Evolutionary conservation across 1,140 invertebrate genomes (phyloP).

Genomic region (Saxidomus purpurata): DNA sequence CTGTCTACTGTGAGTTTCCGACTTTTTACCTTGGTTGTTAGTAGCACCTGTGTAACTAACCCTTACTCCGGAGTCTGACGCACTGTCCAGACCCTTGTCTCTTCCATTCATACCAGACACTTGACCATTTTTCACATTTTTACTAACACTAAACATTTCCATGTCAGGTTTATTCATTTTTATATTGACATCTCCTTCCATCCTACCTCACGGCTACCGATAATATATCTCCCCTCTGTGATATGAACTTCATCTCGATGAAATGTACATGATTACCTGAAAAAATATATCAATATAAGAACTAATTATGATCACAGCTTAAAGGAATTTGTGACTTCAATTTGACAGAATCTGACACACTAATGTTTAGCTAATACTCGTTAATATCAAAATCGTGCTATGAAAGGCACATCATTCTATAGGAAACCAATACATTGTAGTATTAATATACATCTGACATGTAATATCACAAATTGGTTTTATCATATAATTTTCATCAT

Average conservation of each 20-base stretch:
- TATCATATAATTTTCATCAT: too few relatives aligned
- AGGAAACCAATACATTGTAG: too few relatives aligned
- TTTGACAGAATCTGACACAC: too few relatives aligned
- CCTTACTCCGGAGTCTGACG: slow-evolving; percentile 20
- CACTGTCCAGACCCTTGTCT: background rate
- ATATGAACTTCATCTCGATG: background rate
- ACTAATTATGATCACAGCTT: background rate
- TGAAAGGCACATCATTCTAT: background rate
- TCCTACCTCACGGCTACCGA: background rate
- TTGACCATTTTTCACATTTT: background rate
- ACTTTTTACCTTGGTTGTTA: background rate
- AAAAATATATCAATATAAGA: background rate
- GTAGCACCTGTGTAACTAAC: slow-evolving; percentile 14
- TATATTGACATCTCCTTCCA: slow-evolving; percentile 6
- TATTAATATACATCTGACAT: background rate
- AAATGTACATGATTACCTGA: background rate
- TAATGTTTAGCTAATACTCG: background rate
- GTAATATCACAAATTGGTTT: too few relatives aligned
- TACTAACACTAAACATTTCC: background rate
- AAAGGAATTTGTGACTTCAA: background rate
- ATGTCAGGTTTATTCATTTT: background rate
- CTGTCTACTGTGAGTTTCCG: slow-evolving; percentile 52
- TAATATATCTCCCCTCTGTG: background rate
- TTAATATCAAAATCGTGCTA: background rate
- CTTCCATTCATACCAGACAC: background rate